Evolutionary conservation across 2,888 invertebrate genomes (phyloP), one percentile per base, ranked within the genome.

Genomic region (Scelioninae gen. 1): DNA sequence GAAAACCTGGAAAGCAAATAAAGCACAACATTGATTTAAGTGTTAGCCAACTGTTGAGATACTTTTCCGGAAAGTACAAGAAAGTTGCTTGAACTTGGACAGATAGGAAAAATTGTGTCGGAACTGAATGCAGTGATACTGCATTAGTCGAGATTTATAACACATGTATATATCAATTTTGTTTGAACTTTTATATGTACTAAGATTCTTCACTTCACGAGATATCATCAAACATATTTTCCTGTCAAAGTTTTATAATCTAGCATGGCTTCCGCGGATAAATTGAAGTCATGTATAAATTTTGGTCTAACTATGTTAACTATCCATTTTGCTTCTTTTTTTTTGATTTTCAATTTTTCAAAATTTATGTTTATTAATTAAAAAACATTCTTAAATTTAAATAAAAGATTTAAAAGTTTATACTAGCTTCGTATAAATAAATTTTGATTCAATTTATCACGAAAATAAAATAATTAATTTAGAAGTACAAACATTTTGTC

Each of bases 1-100:
- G 72, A 72, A 62, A 72, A 72, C 72, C 62, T 38, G 34, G 15
- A 63, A 62, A 63, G 62, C 45, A 72, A 72, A 72, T 72, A 72
- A 62, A 62, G 13, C 49, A 23, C n/a, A 55, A 53, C 53, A 63
- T 72, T 62, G 58, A 72, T 72, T 72, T 43, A 55, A 62, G 62
- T n/a, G 7, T 32, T 13, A 38, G 43, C 29, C 43, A 13, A 31
- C 29, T 29, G 56, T 15, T n/a, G n/a, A 16, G 56, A 34, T 16
- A 16, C 10, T 38, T 58, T 16, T 38, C 38, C 15, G 1, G 16
- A 5, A 40, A 58, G 10, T 38, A 23, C 40, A 16, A 5, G 16
- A 10, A 29, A 51, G 29, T 10, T 29, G 8, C 8, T 2, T 29
- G 32, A 55, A 32, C 11, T 29, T 53, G 31, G 49, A 4, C 5